Conservation (phyloP, 2,888 invertebrate genomes). For the Theodoxus fluviatilis region DNA sequence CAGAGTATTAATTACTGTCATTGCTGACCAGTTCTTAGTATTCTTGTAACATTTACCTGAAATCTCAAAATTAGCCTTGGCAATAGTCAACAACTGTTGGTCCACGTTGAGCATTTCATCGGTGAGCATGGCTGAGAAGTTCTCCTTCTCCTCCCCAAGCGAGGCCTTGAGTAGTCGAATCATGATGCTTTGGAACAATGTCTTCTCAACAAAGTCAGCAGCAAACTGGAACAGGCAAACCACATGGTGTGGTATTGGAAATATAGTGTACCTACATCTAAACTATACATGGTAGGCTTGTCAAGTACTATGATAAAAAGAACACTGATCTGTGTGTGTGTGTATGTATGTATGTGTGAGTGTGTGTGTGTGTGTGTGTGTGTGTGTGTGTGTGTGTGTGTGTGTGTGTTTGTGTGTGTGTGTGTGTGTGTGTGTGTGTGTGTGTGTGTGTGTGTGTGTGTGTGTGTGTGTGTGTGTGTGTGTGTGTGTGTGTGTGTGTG, state of each 20-base stretch:
- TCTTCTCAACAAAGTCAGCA: conserved; percentile 89
- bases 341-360: too few relatives aligned
- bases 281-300: too few relatives aligned
- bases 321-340: too few relatives aligned
- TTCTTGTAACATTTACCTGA: conserved; percentile 68
- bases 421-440: conserved; percentile 11
- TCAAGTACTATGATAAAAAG: too few relatives aligned
- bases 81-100: conserved; percentile 79
- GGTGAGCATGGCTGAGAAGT: conserved; percentile 73
- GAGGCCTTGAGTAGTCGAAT: conserved; percentile 48
- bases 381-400: too few relatives aligned
- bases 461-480: conserved; percentile 7
- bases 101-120: conserved; percentile 89
- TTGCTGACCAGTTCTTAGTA: too few relatives aligned
- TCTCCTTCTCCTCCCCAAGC: conserved; percentile 35
- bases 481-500: background rate
- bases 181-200: conserved; percentile 74
- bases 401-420: background rate
- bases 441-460: conserved; percentile 16
- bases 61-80: conserved; percentile 77
- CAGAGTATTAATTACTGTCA: too few relatives aligned
- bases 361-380: too few relatives aligned
- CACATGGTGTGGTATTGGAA: too few relatives aligned
- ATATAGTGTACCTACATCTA: too few relatives aligned
- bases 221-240: conserved; percentile 73